Evolutionary conservation across 2,888 invertebrate species (phyloP).

Genomic region (Sturmia bella): DNA sequence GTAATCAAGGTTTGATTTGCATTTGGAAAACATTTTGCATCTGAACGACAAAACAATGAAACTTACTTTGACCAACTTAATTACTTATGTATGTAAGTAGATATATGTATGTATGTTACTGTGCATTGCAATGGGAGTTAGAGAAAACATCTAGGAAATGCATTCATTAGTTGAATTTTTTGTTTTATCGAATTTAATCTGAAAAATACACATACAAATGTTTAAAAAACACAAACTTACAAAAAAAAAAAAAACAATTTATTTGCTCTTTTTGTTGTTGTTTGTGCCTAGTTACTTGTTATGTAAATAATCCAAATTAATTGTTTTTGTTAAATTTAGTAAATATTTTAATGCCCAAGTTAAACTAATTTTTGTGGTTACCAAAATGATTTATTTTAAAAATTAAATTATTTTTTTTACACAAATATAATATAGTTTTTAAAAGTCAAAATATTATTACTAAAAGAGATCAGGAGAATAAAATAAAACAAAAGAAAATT

Average conservation of each 20-base stretch:
- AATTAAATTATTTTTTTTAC: neutral
- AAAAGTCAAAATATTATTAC: too few species aligned
- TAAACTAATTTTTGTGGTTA: conserved; percentile 29
- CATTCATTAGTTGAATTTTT: conserved; percentile 28
- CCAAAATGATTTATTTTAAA: conserved; percentile 20
- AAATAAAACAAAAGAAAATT: too few species aligned
- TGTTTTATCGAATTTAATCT: conserved; percentile 34
- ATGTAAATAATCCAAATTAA: conserved; percentile 41
- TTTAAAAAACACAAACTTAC: neutral
- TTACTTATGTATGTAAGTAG: conserved; percentile 27
- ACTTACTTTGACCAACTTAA: conserved; percentile 61
- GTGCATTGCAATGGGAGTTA: neutral
- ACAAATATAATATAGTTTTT: too few species aligned
- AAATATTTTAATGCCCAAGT: conserved; percentile 51
- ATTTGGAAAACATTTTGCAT: conserved; percentile 52
- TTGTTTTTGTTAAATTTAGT: conserved; percentile 42
- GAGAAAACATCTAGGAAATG: neutral
- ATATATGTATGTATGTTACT: neutral
- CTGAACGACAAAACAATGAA: conserved; percentile 47
- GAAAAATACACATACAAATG: conserved; percentile 42
- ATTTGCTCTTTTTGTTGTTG: conserved; percentile 49
- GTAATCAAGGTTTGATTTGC: conserved; percentile 57
- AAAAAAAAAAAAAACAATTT: conserved; percentile 32
- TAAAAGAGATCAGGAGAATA: too few species aligned
- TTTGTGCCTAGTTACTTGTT: conserved; percentile 45